A percentile compares a stretch with the other conserved stretches of the same genome.
phyloP scores from a whole-genome alignment of 2,797 vertebrate genomes.

The Sebastes cheni region DNA sequence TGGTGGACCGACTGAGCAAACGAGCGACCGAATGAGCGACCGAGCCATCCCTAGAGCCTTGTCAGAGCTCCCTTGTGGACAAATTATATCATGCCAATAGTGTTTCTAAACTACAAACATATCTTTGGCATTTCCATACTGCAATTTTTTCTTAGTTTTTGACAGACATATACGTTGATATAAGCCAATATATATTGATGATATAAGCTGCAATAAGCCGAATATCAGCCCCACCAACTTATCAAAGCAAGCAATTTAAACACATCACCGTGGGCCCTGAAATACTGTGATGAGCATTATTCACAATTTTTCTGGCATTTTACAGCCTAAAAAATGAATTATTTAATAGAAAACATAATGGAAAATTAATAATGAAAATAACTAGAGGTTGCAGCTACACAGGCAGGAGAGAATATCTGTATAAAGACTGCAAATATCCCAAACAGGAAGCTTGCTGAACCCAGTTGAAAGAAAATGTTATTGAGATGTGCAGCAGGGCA shows the following conservation, averaged over 20 bases:
- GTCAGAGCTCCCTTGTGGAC: not conserved
- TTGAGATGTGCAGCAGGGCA: conserved; percentile 55
- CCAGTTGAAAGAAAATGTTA: conserved; percentile 42
- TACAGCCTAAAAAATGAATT: not conserved
- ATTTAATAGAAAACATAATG: not conserved
- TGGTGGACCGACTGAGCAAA: not conserved
- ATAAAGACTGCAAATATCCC: conserved; percentile 27
- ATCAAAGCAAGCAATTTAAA: not conserved
- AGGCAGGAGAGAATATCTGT: not conserved
- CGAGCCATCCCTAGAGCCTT: not conserved
- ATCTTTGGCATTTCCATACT: not conserved
- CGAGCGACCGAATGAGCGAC: too few relatives aligned
- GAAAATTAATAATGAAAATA: conserved; percentile 5
- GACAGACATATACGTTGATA: not conserved
- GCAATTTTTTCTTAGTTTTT: not conserved
- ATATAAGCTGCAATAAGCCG: not conserved
- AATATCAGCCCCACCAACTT: not conserved
- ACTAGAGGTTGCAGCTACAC: not conserved
- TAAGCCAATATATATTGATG: not conserved
- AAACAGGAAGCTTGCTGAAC: conserved; percentile 33
- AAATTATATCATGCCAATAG: not conserved
- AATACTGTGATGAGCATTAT: not conserved
- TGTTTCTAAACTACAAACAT: not conserved
- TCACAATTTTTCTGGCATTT: not conserved
- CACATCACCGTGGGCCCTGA: not conserved